Evolutionary conservation across 1,140 invertebrate genomes (phyloP), one percentile per base, ranked within the genome.

Genomic region (Trichogramma pretiosum): DNA sequence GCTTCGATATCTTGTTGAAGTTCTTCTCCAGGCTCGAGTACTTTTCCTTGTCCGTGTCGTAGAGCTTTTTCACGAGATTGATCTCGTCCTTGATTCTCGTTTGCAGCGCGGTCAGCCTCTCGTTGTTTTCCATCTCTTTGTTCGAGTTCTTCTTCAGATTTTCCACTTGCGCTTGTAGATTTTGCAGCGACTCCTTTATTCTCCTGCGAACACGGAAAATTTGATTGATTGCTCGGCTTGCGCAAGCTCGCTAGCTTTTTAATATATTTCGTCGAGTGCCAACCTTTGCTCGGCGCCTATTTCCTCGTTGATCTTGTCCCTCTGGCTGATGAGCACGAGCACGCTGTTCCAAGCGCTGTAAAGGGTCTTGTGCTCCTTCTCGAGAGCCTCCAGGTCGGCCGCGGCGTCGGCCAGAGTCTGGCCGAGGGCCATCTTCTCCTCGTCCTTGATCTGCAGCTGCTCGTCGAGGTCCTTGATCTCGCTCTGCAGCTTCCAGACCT

Each of bases 301-400:
- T 53, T 80, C 77, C 50, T 77, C 74, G 38, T 78, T 72, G 5
- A 81, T 74, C 59, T 77, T 77, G 61, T 87, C 82, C 30, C 82
- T 64, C 33, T 81, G 76, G 26, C 74, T 72, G 50, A 87, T 84
- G 44, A 79, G 78, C 5, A 77, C 66, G 17, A 88, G 72, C 16
- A 85, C 80, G 8, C 79, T 77, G 58, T 83, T 82, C 84, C 85
- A 88, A 9, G 82, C 73, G 56, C 77, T 76, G 30, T 83, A 70
- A 3, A 87, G 67, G 14, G 76, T 75, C 24, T 77, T 76, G 50
- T 84, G 77, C 51, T 87, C 84, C 26, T 77, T 71, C 56, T 84
- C 76, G 18, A 87, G 57, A 14, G 77, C 78, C 59, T 84, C 81
- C 18, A 88, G 65, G 60, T 87, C 83, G 5, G 78, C 76, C 51